Evolutionary conservation across 2,797 vertebrate genomes (phyloP), one percentile per base, ranked within the genome.

Genomic region (Choloepus didactylus): DNA sequence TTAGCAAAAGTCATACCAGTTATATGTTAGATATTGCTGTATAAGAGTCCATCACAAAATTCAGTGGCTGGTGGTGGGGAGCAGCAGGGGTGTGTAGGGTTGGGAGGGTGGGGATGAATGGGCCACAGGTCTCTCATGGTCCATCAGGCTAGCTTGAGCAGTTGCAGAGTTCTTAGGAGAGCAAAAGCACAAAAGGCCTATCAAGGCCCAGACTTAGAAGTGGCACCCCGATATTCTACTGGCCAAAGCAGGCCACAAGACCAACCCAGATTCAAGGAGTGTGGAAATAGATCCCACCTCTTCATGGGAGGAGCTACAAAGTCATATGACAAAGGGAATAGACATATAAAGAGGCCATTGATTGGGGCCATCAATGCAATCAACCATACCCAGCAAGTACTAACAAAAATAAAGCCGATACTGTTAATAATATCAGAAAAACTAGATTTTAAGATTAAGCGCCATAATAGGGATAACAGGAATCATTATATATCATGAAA

Each of bases 381-480:
- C 51, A 66, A 92, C 3, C 35, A 56, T 6, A 66, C 0, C 38
- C 6, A 82, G 44, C 29, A 83, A 83, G 38, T 73, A 86, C 59
- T 64, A 92, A 91, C 9, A 95, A 87, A 94, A 80, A 51, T 46
- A 56, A 92, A 80, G 10, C 3, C 38, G 60, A 41, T 59, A 38
- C 54, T 56, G 41, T n/a, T 73, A 35, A n/a, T 3, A 54, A 27
- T 59, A 41, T 76, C 31, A 87, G 54, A 72, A 21, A 79, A 92
- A 92, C 89, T 70, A 59, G 27, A 80, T 46, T 31, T 62, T 91
- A 93, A 77, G 8, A 10, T 59, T 87, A 94, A 91, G 44, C 41
- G 0, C 14, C 70, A 72, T n/a, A 93, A 69, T 60, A 73, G 6
- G 23, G 3, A 85, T 77, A 69, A 46, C 49, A 25, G 84, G n/a